Evolutionary conservation across 2,113 vertebrate genomes (phyloP).

Genomic region (Himantopus leucocephalus): DNA sequence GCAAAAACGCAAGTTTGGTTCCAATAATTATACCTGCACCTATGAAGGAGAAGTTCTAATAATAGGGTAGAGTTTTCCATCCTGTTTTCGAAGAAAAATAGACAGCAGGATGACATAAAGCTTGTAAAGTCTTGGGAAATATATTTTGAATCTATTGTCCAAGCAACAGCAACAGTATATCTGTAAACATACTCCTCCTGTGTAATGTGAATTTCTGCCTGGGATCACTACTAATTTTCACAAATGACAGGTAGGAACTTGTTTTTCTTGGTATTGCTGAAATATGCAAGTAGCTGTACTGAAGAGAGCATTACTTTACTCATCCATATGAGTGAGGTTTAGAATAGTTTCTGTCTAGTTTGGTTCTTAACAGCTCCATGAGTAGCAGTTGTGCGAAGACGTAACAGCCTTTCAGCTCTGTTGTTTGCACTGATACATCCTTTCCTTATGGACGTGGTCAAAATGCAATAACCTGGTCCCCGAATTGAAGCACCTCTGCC

Average conservation of each 20-base stretch:
- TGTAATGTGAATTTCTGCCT: neutral
- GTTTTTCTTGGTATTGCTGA: neutral
- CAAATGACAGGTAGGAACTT: neutral
- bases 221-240: neutral
- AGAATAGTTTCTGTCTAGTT: neutral
- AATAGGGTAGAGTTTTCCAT: neutral
- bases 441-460: neutral
- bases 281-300: neutral
- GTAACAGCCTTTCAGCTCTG: neutral
- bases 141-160: constrained; percentile 12
- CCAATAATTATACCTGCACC: constrained; percentile 5
- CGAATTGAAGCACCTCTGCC: neutral
- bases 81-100: neutral
- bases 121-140: neutral
- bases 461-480: neutral
- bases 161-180: neutral
- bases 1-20: neutral
- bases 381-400: neutral
- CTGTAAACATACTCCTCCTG: neutral
- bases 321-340: neutral
- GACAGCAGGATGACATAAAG: neutral
- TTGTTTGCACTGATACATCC: neutral
- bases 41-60: constrained; percentile 4
- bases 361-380: neutral
- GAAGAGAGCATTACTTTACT: neutral